A percentile compares a stretch with the other conserved stretches of the same genome.
phyloP scores from a whole-genome alignment of 2,113 vertebrate species.

The Pimephales promelas region DNA sequence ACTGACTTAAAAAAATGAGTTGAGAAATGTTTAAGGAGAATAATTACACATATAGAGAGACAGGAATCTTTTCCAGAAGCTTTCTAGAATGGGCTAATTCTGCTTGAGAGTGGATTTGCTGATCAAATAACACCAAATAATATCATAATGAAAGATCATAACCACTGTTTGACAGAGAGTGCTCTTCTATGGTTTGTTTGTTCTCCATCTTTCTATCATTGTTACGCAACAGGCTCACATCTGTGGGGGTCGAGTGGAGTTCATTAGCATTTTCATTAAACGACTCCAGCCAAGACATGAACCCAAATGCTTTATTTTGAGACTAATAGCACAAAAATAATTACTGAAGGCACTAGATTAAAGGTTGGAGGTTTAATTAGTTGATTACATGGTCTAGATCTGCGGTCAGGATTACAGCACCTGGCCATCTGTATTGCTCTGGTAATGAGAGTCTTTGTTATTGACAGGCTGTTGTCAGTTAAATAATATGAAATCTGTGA shows the following conservation, averaged over 20 bases:
- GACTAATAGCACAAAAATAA: conserved; percentile 15
- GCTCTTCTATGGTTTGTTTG: conserved; percentile 39
- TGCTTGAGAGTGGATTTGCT: neutral
- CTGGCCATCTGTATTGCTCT: conserved; percentile 24
- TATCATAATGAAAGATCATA: neutral
- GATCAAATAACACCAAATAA: neutral
- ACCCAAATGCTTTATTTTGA: neutral
- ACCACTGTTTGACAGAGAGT: conserved; percentile 22
- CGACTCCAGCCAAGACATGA: conserved; percentile 17
- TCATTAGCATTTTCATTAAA: neutral
- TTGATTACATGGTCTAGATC: conserved; percentile 35
- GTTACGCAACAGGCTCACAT: conserved; percentile 42
- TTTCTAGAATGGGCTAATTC: neutral
- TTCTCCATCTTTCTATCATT: neutral
- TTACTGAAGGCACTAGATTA: conserved; percentile 1
- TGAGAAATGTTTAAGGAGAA: neutral
- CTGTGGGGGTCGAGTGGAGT: neutral
- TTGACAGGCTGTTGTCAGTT: conserved; percentile 6
- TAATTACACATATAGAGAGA: neutral
- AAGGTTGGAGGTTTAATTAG: conserved; percentile 38
- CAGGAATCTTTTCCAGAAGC: neutral
- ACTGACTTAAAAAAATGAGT: too few relatives aligned
- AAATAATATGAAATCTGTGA: conserved; percentile 14
- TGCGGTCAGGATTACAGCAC: conserved; percentile 22
- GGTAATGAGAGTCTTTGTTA: neutral